phyloP scores from a whole-genome alignment of 2,797 vertebrate genomes.

The Sternotherus odoratus region DNA sequence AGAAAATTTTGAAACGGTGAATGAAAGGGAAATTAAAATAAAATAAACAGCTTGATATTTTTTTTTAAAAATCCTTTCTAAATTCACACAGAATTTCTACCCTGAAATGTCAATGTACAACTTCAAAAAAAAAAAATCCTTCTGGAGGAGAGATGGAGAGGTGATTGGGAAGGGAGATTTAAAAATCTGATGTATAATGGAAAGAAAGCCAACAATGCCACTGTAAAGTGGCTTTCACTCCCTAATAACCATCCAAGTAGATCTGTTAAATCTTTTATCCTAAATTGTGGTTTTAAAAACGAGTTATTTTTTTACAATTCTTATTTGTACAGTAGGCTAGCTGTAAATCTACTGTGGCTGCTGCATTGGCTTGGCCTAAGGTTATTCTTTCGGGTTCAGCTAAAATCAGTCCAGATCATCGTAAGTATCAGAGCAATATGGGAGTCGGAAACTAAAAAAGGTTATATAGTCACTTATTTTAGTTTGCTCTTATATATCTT shows the following conservation, averaged over 20 bases:
- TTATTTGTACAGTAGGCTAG: not conserved
- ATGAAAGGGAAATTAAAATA: not conserved
- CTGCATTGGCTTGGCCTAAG: not conserved
- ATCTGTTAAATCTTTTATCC: not conserved
- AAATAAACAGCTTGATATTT: not conserved
- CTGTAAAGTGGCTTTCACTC: not conserved
- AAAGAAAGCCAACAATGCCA: not conserved
- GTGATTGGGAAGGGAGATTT: not conserved
- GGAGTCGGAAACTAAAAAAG: not conserved
- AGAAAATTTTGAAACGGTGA: not conserved
- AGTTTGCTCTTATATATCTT: conserved; percentile 21
- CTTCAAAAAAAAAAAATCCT: too few relatives aligned
- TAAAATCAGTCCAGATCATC: conserved; percentile 15
- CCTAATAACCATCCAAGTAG: not conserved
- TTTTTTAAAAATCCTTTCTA: not conserved
- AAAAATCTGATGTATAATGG: not conserved
- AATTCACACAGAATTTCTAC: not conserved
- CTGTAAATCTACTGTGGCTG: not conserved
- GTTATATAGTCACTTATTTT: not conserved
- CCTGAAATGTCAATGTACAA: fast-evolving
- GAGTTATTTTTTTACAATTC: not conserved
- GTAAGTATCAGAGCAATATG: not conserved
- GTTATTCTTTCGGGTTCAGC: not conserved
- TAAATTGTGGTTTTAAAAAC: conserved; percentile 6
- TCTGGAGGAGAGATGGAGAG: not conserved